These are phyloP conservation scores for Phalacrocorax brasilianus DNA, from an alignment of 2,113 vertebrate genomes.

Conservation along the genomic window DNA sequence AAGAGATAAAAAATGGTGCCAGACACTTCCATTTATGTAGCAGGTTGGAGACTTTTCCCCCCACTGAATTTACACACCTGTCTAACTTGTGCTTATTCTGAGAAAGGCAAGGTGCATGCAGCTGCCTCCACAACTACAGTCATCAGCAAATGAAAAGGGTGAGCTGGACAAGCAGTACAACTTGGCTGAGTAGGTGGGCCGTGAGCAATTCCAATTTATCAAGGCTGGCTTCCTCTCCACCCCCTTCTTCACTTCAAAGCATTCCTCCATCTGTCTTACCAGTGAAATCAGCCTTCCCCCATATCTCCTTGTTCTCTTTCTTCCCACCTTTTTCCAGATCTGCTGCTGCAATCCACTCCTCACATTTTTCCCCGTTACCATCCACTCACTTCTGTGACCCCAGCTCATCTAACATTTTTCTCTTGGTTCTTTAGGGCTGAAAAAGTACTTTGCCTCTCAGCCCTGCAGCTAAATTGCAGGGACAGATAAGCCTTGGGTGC, in stretches of 20 bases:
- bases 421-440: not conserved
- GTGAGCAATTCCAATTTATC: not conserved
- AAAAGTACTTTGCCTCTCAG: not conserved
- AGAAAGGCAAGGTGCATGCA: not conserved
- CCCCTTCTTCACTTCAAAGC: not conserved
- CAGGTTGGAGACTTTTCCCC: not conserved
- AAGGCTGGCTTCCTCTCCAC: not conserved
- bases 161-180: not conserved
- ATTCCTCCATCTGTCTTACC: not conserved
- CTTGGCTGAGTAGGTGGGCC: not conserved
- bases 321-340: not conserved
- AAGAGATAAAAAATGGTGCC: not conserved
- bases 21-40: not conserved
- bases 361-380: not conserved
- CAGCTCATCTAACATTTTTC: not conserved
- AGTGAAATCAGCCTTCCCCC: not conserved
- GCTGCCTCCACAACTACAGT: not conserved
- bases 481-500: fast-evolving
- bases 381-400: not conserved
- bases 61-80: not conserved
- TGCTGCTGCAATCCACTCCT: not conserved
- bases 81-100: not conserved
- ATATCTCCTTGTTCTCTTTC: not conserved
- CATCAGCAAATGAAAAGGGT: not conserved
- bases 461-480: not conserved